Conservation (phyloP, 2,797 vertebrate genomes). For the Aotus griseimembra region DNA sequence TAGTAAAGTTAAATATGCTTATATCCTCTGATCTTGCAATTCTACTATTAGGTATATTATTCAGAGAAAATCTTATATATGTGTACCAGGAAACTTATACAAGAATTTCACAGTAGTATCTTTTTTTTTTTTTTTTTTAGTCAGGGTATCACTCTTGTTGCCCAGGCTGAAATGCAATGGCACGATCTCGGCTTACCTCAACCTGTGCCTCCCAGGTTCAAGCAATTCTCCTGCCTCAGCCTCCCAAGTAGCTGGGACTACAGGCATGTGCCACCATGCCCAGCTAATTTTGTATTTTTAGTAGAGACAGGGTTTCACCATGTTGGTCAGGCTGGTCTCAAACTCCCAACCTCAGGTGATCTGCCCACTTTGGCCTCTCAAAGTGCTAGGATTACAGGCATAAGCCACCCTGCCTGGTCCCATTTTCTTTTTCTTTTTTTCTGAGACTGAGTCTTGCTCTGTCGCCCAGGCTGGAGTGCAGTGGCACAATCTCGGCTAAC, state of each 20-base stretch:
- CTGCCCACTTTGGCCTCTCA: background rate
- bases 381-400: background rate
- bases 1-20: background rate
- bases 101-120: constrained; percentile 12
- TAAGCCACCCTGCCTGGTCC: background rate
- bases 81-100: background rate
- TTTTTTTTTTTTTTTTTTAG: background rate
- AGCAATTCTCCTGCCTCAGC: background rate
- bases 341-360: background rate
- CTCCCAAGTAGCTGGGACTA: background rate
- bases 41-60: background rate
- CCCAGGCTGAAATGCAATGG: background rate
- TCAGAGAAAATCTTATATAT: background rate
- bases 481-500: background rate
- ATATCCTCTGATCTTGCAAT: background rate
- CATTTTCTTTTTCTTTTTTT: background rate
- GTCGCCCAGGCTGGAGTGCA: background rate
- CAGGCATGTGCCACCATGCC: background rate
- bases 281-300: background rate
- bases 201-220: background rate
- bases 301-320: background rate
- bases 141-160: background rate
- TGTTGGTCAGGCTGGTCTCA: background rate
- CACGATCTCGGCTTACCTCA: background rate
- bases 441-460: background rate